Percentiles rank a stretch among this genome's conserved stretches.
phyloP scores from a whole-genome alignment of 2,888 invertebrate genomes.

The Leptopilina myrica region DNA sequence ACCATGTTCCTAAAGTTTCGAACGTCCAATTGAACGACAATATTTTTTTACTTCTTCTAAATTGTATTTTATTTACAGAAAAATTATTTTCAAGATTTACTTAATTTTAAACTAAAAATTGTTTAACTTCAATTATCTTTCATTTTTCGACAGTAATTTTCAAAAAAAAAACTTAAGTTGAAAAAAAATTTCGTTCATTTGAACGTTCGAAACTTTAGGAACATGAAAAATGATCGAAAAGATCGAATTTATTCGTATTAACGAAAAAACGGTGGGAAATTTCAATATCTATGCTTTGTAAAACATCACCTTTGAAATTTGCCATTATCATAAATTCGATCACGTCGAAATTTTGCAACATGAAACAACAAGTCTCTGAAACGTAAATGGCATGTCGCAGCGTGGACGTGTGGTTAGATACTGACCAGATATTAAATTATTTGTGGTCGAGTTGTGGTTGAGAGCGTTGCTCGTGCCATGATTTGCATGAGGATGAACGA shows the following conservation, averaged over 20 bases:
- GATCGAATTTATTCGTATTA: neutral
- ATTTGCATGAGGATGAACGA: conserved; percentile 73
- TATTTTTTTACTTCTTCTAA: no score
- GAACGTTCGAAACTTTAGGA: no score
- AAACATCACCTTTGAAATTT: conserved; percentile 1
- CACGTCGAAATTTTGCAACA: neutral
- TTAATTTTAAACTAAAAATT: no score
- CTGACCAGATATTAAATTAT: conserved; percentile 73
- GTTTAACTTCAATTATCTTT: no score
- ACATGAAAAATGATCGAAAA: neutral
- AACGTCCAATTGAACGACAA: no score
- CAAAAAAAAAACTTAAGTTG: no score
- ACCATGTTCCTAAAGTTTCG: no score
- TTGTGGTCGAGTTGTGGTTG: conserved; percentile 66
- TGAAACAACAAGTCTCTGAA: conserved; percentile 29
- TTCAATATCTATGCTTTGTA: neutral
- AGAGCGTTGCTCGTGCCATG: conserved; percentile 68
- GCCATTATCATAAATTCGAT: conserved; percentile 9
- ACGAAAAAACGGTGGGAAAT: neutral
- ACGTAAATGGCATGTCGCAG: conserved; percentile 28
- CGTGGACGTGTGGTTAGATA: conserved; percentile 50
- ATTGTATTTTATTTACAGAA: no score
- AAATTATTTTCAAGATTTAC: no score
- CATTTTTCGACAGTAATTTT: no score
- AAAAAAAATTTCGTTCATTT: no score